Conservation (phyloP, 1,140 invertebrate genomes). For the Batillaria attramentaria region DNA sequence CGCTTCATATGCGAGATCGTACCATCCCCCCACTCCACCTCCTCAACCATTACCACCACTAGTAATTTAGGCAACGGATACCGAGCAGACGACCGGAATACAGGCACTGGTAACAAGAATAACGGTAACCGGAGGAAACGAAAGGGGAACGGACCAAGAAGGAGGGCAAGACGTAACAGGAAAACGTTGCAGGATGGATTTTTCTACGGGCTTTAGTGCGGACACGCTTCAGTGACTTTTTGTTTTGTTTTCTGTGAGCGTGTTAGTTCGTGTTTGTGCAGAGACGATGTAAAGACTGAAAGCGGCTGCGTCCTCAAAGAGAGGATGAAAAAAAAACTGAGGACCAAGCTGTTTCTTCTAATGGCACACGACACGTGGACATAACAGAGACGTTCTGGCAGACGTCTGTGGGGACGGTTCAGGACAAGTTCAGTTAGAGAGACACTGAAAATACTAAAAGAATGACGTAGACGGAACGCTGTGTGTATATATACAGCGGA, state of each 20-base stretch:
- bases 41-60: slow-evolving; percentile 31
- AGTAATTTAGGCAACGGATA: too few relatives aligned
- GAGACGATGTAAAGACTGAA: too few relatives aligned
- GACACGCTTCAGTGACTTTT: not conserved
- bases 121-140: slow-evolving; percentile 2
- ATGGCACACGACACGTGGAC: too few relatives aligned
- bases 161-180: slow-evolving; percentile 18
- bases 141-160: slow-evolving; percentile 17
- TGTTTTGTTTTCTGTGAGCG: not conserved
- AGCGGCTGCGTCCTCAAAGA: too few relatives aligned
- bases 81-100: slow-evolving; percentile 17
- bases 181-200: slow-evolving; percentile 25
- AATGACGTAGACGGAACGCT: too few relatives aligned
- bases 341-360: too few relatives aligned
- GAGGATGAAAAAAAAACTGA: too few relatives aligned
- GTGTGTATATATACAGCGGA: too few relatives aligned
- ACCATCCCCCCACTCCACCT: not conserved
- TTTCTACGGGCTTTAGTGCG: slow-evolving; percentile 23
- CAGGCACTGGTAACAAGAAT: slow-evolving; percentile 1
- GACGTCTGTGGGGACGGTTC: too few relatives aligned
- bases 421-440: too few relatives aligned
- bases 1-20: slow-evolving; percentile 62
- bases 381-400: too few relatives aligned
- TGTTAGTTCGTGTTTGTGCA: slow-evolving; percentile 21
- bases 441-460: too few relatives aligned